phyloP scores from a whole-genome alignment of 2,888 invertebrate genomes.

The Pandemis heparana region DNA sequence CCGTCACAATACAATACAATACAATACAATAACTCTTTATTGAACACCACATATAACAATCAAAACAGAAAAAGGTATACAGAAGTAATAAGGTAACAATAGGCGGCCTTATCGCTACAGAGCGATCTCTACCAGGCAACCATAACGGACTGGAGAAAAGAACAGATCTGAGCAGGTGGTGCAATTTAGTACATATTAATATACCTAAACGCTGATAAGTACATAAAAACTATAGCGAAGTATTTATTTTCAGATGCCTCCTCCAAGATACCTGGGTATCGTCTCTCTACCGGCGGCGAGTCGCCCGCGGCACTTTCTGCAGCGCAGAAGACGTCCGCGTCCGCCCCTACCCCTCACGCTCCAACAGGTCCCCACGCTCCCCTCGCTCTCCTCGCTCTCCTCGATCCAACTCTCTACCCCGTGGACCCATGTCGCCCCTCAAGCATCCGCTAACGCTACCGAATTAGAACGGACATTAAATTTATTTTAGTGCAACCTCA shows the following conservation, averaged over 20 bases:
- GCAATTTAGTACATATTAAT: no score
- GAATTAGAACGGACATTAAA: neutral
- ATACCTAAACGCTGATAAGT: no score
- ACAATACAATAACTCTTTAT: no score
- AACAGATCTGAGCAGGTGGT: no score
- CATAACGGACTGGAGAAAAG: no score
- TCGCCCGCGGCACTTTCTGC: constrained; percentile 67
- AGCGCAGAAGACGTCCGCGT: constrained; percentile 75
- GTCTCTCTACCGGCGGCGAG: constrained; percentile 70
- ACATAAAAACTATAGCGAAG: neutral
- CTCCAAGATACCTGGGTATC: constrained; percentile 73
- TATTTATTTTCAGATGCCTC: constrained; percentile 65
- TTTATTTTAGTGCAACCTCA: neutral
- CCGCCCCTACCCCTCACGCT: constrained; percentile 65
- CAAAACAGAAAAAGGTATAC: no score
- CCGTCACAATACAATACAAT: no score
- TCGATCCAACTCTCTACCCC: constrained; percentile 66
- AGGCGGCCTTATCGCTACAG: no score
- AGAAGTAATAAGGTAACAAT: no score
- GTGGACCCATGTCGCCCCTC: constrained; percentile 63
- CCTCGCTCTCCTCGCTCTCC: constrained; percentile 52
- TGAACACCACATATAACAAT: no score
- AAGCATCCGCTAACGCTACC: constrained; percentile 54
- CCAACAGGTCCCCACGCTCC: constrained; percentile 49
- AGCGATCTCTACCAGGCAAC: no score